Evolutionary conservation across 2,888 invertebrate genomes (phyloP).

Genomic region (Tipula helvola): DNA sequence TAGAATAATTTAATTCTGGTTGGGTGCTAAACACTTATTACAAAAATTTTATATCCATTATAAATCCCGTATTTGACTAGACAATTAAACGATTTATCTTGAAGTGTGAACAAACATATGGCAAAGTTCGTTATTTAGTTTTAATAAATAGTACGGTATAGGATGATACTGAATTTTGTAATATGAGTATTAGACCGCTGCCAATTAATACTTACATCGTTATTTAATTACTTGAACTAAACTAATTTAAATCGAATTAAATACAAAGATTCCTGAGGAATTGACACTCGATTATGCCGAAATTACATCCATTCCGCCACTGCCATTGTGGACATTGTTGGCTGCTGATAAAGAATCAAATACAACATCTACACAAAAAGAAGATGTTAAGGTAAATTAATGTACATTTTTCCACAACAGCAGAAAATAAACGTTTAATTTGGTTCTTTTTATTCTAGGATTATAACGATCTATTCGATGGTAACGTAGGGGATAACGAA

Average conservation of each 20-base stretch:
- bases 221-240: neutral
- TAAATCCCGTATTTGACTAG: neutral
- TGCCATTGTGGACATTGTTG: constrained; percentile 91
- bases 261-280: constrained; percentile 61
- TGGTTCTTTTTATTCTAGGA: constrained; percentile 38
- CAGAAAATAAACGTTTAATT: neutral
- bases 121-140: no score
- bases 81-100: no score
- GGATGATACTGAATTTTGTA: neutral
- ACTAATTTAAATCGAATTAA: neutral
- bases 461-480: constrained; percentile 85
- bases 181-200: neutral
- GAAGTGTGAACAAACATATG: no score
- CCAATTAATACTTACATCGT: neutral
- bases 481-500: constrained; percentile 54
- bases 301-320: constrained; percentile 92
- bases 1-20: neutral
- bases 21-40: neutral
- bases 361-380: constrained; percentile 32
- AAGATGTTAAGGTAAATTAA: constrained; percentile 39
- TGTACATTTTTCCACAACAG: neutral
- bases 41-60: neutral
- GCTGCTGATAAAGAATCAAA: constrained; percentile 86
- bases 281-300: constrained; percentile 87
- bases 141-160: no score